Evolutionary conservation across 2,888 invertebrate species (phyloP).

Genomic region (Chloroclysta siterata): DNA sequence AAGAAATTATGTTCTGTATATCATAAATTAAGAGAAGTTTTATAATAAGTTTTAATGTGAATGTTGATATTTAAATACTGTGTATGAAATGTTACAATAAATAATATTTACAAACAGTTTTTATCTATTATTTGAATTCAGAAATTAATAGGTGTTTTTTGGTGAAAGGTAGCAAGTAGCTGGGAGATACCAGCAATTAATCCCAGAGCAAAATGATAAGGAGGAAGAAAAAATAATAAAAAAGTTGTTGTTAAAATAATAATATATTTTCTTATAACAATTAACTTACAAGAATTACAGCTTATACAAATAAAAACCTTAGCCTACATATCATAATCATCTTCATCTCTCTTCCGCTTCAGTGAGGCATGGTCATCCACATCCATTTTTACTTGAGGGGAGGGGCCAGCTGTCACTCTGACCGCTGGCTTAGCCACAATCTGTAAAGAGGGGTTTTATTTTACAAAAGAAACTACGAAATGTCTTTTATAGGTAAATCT

Average conservation of each 20-base stretch:
- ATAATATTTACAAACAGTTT: conserved; percentile 5
- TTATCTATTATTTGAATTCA: neutral
- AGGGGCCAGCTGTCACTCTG: conserved; percentile 70
- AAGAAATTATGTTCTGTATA: neutral
- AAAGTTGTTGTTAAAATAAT: neutral
- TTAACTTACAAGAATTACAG: neutral
- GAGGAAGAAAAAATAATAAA: too few species aligned
- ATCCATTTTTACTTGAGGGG: conserved; percentile 85
- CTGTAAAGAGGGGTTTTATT: conserved; percentile 45
- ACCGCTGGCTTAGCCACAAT: conserved; percentile 79
- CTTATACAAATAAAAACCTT: neutral
- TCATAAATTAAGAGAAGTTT: conserved; percentile 21
- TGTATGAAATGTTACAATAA: conserved; percentile 2
- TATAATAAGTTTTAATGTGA: conserved; percentile 2
- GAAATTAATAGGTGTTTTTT: neutral
- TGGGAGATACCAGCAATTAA: too few species aligned
- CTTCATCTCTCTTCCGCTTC: conserved; percentile 89
- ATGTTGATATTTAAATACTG: conserved; percentile 8
- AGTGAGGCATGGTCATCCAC: conserved; percentile 77
- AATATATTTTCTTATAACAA: conserved; percentile 1
- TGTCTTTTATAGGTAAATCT: too few species aligned
- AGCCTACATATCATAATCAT: conserved; percentile 81
- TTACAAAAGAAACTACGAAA: neutral
- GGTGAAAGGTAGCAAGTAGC: too few species aligned
- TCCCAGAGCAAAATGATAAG: too few species aligned